A percentile compares a stretch with the other conserved stretches of the same genome.
Evolutionary conservation across 2,113 vertebrate species (phyloP).

Genomic region (Elachura formosa): DNA sequence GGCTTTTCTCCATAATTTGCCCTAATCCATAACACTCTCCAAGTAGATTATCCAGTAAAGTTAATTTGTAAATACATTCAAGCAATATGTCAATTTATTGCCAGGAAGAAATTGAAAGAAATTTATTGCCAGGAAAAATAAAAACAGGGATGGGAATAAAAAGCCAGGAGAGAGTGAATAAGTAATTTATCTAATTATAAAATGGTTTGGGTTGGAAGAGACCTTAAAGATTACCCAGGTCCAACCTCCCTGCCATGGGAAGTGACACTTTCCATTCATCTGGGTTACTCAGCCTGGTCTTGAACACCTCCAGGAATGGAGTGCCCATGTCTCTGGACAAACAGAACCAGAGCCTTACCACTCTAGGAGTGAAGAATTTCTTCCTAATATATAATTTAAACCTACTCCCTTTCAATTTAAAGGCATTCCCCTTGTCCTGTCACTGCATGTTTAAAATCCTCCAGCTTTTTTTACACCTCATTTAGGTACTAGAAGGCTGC

Average conservation of each 20-base stretch:
- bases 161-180: neutral
- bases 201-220: neutral
- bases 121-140: neutral
- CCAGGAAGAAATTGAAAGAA: neutral
- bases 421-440: neutral
- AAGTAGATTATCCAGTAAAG: neutral
- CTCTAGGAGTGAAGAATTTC: neutral
- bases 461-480: fast-evolving
- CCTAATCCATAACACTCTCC: too few relatives aligned
- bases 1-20: too few relatives aligned
- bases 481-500: neutral
- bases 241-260: neutral
- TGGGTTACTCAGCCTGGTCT: neutral
- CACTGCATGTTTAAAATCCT: neutral
- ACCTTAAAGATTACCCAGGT: neutral
- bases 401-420: neutral
- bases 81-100: neutral
- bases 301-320: neutral
- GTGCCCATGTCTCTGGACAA: neutral
- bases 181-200: neutral
- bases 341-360: neutral
- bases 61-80: neutral
- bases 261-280: neutral
- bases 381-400: neutral
- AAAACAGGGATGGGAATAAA: neutral